Evolutionary conservation across 1,140 invertebrate species (phyloP), one percentile per base, ranked within the genome.

Genomic region (Aphis gossypii): DNA sequence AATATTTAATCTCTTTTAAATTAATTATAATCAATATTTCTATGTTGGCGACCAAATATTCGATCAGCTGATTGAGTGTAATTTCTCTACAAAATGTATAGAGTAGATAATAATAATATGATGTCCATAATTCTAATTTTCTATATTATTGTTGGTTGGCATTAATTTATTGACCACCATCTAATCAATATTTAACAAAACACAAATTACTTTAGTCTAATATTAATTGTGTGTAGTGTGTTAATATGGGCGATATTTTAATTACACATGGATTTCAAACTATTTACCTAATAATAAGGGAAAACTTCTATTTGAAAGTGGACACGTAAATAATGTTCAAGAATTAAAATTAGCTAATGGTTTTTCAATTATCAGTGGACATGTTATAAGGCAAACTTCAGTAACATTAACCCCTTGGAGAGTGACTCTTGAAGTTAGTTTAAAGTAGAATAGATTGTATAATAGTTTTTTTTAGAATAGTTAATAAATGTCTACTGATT

Each of bases 331-430:
- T 0, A 82, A 82, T 82, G 18, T 82, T 82, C 76, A 82, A 82
- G 35, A 38, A 82, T 82, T 82, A 82, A 82, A 82, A 82, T 82
- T 82, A 82, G 18, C 76, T 94, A 93, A 48, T 89, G 25, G 11
- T 89, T 48, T 89, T 89, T 89, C 51, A 89, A 48, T 89, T 46
- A 89, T 89, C 87, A 89, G 18, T 89, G 41, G n/a, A 48, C 35
- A 82, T 82, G 76, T 82, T 82, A 35, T 82, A 82, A 82, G 76
- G 76, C n/a, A 82, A 7, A 82, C 44, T 30, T 54, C 44, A 25
- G 14, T 89, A 30, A 54, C 44, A 89, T 89, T 48, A 89, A 54
- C 51, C 44, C 38, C 44, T 9, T 89, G 44, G 44, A 48, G 20
- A 89, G 2, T 89, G 87, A 48, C 44, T 7, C 51, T 46, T 48